Base-by-base conservation (phyloP, 1,140 invertebrate genomes). In the Brachionus sp. region DNA sequence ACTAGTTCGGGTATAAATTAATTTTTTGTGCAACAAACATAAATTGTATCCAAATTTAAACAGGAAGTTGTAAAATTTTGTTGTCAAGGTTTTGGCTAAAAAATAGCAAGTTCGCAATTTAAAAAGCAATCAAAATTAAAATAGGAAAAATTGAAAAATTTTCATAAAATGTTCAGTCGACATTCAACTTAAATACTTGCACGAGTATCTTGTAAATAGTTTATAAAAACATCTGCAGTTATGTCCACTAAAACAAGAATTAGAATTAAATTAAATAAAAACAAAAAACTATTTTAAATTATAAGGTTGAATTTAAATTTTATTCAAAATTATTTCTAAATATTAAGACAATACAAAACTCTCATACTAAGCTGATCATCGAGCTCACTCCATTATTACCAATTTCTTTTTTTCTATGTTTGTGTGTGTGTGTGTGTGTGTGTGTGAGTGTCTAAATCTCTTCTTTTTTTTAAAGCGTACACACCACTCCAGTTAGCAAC, bases 161-260 rank as follows among this genome's bases (percentile, higher is more conserved):
- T 53, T 23, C 50, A 25, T 57, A 19, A 19, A 57, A 57, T 57
- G 50, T 57, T 57, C 50, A 19, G 19, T 57, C 29, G 35, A 39
- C 66, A 70, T 70, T 70, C 66, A 70, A 70, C 66, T 70, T 70
- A 70, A 70, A 70, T 70, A 70, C 35, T 37, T 70, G 66, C 66
- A 70, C 66, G 66, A 70, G 29, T 39, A 39, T 70, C 66, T 37
- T 70, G 16, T 37, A 70, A 70, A 70, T 39, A 37, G 64, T 66
- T 66, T 9, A 42, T 23, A 64, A 33, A 70, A 70, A 7, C 33
- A 37, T 70, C 66, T 70, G 66, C 66, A 70, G 66, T 70, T 70
- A 39, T 70, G 66, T 70, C 66, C 66, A 70, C 33, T 70, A 57
- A 57, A 57, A 13, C 0, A 57, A n/a, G n/a, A 16, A 46, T 46